Base-by-base conservation (phyloP, 2,113 vertebrate species). In the Odocoileus virginianus region DNA sequence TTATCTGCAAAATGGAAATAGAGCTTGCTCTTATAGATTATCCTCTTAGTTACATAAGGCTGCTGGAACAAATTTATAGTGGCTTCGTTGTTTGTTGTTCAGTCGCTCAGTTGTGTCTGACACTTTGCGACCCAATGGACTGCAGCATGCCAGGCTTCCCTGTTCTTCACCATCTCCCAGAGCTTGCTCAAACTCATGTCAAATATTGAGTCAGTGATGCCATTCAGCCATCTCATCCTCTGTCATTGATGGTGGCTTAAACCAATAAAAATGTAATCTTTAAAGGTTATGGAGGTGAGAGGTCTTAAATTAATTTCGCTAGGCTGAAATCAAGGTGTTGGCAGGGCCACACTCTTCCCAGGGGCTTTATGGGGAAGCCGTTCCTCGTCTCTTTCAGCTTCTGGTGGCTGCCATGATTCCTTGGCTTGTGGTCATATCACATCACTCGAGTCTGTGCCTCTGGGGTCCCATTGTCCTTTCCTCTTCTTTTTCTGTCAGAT, bases 1-100 rank as follows among this genome's bases (percentile, higher is more conserved):
- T 91, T 86, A 7, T 21, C 67, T 91, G n/a, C 91, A 58, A 89
- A 71, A 76, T 89, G 19, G 57, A 93, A 64, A 47, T 61, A 43
- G 23, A 54, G 55, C 14, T 91, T 95, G 4, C n/a, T 88, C 23
- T 21, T 40, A 15, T 95, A 90, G 57, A 47, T 43, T 60, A 52
- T 67, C 61, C 7, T 23, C 12, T 60, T 91, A 50, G 36, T 90
- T 87, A 93, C 36, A 7, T 85, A 61, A 83, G 55, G 12, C 28
- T 47, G 13, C 55, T 43, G 0, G 36, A 81, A 52, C 33, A 82
- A 19, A 79, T 92, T 54, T 64, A 2, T 43, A 0, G 3, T 90
- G 54, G 11, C 30, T 19, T 85, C 12, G 10, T 23, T 71, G 10
- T 54, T 54, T 50, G 52, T 71, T 71, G 19, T 74, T 40, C n/a